Evolutionary conservation across 2,113 vertebrate genomes (phyloP).

Genomic region (Podarcis muralis): DNA sequence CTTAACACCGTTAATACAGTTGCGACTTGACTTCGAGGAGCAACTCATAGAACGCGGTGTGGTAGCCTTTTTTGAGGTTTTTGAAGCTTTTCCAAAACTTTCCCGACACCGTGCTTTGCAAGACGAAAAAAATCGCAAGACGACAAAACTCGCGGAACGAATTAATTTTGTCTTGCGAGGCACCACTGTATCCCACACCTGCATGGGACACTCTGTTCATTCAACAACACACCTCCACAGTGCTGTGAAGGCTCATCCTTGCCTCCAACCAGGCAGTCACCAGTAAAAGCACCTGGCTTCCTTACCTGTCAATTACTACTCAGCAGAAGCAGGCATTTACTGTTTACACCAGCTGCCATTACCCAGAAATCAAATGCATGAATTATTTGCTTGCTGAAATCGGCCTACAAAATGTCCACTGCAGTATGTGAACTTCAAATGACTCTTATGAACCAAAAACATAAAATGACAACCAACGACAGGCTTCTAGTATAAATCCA

Average conservation of each 20-base stretch:
- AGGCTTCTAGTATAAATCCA: background rate
- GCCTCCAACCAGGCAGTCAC: background rate
- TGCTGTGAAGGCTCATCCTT: background rate
- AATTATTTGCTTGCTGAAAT: background rate
- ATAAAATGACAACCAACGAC: background rate
- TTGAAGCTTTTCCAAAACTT: no score
- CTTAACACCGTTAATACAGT: no score
- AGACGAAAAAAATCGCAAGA: no score
- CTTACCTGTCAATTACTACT: background rate
- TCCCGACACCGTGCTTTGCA: no score
- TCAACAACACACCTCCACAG: background rate
- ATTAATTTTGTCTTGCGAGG: no score
- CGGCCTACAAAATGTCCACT: background rate
- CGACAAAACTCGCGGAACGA: no score
- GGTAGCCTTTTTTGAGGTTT: no score
- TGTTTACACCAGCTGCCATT: background rate
- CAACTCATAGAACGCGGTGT: no score
- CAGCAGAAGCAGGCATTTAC: background rate
- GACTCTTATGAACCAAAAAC: background rate
- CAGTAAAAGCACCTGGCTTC: background rate
- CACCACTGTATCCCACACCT: background rate
- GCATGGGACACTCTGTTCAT: background rate
- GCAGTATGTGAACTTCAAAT: background rate
- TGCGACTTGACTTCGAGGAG: no score
- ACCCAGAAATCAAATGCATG: background rate